Base-by-base conservation (phyloP, 2,113 vertebrate genomes). In the Oncorhynchus clarkii region DNA sequence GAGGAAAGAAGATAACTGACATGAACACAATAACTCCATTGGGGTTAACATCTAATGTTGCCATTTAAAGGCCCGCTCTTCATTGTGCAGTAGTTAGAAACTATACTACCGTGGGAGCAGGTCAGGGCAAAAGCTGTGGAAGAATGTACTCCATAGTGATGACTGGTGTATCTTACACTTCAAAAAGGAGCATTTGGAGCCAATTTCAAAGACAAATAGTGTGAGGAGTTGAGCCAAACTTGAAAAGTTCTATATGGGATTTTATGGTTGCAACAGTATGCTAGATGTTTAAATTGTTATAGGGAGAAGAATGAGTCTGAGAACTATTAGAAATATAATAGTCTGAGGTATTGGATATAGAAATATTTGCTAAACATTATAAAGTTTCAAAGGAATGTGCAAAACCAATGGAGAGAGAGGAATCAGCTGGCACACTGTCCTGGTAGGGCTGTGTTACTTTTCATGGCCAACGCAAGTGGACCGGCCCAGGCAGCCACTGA, bases 381-480 rank as follows among this genome's bases (percentile, higher is more conserved):
- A 62, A 5, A 20, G 2, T 70, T 60, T 73, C 14, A 13, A 20
- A 62, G 13, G 65, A 48, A 24, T 1, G 26, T n/a, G 27, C 18
- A 76, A 78, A 81, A 27, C 29, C 54, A 20, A 62, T 22, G 59
- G n/a, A 62, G 59, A 5, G 59, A 62, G n/a, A 24, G 59, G 59
- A 62, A 62, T 62, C 20, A 45, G 22, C 16, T 34, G 31, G 39
- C 64, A 7, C 75, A 45, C 24, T 20, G 57, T 70, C 57, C 18
- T 68, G 71, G 77, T 67, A 73, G 39, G 72, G 76, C 16, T 24
- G 4, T 14, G 20, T 57, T 57, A 67, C 76, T 77, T 77, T 68
- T 78, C n/a, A 70, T 70, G 57, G 68, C 73, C 18, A 34, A 73
- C 60, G 78, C 49, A 71, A 72, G 73, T 70, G 27, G 76, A 80